These are phyloP conservation scores for Enoplolaimus lenunculus DNA, from an alignment of 2,888 invertebrate species.

Conservation along the genomic window DNA sequence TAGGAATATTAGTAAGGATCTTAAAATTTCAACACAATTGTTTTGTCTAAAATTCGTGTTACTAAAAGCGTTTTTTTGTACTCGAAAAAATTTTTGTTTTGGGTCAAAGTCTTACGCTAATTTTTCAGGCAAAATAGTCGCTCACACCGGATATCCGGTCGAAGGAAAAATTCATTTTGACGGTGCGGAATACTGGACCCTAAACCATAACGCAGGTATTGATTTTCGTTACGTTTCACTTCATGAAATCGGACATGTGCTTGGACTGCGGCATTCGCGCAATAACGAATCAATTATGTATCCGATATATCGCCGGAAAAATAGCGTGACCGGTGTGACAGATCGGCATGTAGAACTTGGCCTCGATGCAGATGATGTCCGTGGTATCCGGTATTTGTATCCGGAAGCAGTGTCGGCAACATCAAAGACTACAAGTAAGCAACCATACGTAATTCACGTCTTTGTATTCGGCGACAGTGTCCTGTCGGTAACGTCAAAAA, in stretches of 20 bases:
- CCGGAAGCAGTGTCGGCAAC: neutral
- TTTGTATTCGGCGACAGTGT: no score
- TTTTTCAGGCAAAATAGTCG: constrained; percentile 30
- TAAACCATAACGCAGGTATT: constrained; percentile 21
- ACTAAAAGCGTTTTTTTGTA: no score
- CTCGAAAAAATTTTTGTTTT: no score
- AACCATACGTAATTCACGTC: no score
- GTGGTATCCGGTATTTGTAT: constrained; percentile 18
- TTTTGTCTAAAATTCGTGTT: no score
- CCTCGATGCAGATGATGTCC: constrained; percentile 14
- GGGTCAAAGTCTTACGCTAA: no score
- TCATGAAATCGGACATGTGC: constrained; percentile 36
- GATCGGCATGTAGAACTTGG: neutral
- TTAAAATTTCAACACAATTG: no score
- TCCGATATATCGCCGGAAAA: constrained; percentile 29
- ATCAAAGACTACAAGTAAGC: no score
- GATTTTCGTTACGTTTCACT: constrained; percentile 27
- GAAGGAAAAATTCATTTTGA: constrained; percentile 34
- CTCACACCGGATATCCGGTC: constrained; percentile 33
- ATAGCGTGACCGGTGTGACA: no score
- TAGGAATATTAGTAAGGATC: no score
- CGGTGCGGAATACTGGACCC: constrained; percentile 30
- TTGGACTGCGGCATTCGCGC: constrained; percentile 33
- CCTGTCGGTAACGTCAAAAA: no score
- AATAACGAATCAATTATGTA: constrained; percentile 33